Evolutionary conservation across 2,888 invertebrate species (phyloP).

Genomic region (Megamerina dolium): DNA sequence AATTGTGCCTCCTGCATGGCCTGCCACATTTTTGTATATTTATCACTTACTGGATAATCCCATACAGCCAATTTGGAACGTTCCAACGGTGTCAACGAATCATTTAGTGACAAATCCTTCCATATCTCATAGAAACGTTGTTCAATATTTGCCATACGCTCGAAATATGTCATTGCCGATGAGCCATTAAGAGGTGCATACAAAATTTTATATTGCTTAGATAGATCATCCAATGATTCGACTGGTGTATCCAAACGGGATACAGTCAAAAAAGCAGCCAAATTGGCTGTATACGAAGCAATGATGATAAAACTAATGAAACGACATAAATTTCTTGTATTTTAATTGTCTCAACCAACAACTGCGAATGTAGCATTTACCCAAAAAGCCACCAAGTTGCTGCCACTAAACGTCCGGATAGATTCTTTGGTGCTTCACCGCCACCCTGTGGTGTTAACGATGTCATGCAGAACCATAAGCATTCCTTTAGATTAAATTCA

Average conservation of each 20-base stretch:
- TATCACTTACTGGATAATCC: conserved; percentile 98
- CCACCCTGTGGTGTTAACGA: conserved; percentile 93
- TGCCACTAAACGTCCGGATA: conserved; percentile 89
- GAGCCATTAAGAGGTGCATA: conserved; percentile 89
- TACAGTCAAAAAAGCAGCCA: conserved; percentile 94
- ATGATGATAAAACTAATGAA: conserved; percentile 80
- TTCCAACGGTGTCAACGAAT: conserved; percentile 82
- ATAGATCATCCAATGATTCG: conserved; percentile 87
- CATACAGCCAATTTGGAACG: conserved; percentile 92
- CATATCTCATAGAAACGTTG: conserved; percentile 95
- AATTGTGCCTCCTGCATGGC: conserved; percentile 82
- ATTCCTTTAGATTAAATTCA: conserved; percentile 92
- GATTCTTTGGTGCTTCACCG: conserved; percentile 92
- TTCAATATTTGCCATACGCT: conserved; percentile 94
- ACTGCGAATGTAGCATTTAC: conserved; percentile 45
- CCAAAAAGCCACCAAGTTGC: conserved; percentile 99
- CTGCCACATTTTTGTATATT: conserved; percentile 98
- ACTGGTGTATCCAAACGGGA: conserved; percentile 89
- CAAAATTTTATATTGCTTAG: conserved; percentile 92
- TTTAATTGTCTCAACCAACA: no score
- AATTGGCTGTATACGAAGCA: conserved; percentile 96
- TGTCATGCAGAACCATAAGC: conserved; percentile 98
- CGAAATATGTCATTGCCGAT: conserved; percentile 87
- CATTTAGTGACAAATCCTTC: conserved; percentile 97
- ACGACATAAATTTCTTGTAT: no score